Conservation (phyloP, 2,888 invertebrate species). For the Zhengitettix transpicula region DNA sequence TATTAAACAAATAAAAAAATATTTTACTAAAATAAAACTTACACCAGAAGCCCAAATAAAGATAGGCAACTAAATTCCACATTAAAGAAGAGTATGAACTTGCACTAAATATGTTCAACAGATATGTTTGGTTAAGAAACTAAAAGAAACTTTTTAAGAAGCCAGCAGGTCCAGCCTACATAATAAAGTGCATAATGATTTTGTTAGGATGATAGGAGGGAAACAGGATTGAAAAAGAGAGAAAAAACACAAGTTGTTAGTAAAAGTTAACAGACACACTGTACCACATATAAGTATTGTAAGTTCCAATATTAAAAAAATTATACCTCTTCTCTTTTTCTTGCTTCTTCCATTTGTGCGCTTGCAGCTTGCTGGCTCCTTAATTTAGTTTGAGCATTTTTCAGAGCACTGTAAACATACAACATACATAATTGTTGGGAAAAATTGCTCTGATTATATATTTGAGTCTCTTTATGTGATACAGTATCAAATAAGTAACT, state of each 20-base stretch:
- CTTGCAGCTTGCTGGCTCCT: slow-evolving; percentile 72
- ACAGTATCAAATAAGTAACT: too few species aligned
- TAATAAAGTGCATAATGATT: slow-evolving; percentile 9
- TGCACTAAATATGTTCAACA: slow-evolving; percentile 20
- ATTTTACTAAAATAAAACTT: neutral
- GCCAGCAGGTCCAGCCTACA: slow-evolving; percentile 78
- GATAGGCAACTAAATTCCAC: slow-evolving; percentile 2
- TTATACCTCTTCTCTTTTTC: slow-evolving; percentile 41
- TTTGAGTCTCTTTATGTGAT: too few species aligned
- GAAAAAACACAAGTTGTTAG: slow-evolving; percentile 9
- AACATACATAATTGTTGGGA: neutral
- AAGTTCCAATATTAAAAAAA: neutral
- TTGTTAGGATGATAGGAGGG: slow-evolving; percentile 11
- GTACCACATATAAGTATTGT: neutral
- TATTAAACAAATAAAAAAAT: neutral
- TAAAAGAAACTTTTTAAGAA: slow-evolving; percentile 93
- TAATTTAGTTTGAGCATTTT: slow-evolving; percentile 78
- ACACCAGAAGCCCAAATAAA: neutral
- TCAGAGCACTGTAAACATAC: slow-evolving; percentile 54
- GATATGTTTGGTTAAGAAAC: slow-evolving; percentile 23
- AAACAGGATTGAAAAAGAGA: slow-evolving; percentile 14
- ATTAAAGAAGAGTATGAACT: slow-evolving; percentile 9
- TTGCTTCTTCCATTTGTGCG: slow-evolving; percentile 34
- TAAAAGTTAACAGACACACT: neutral
- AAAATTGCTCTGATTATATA: neutral